Conservation (phyloP, 2,888 invertebrate genomes). For the Arenicola marina region DNA sequence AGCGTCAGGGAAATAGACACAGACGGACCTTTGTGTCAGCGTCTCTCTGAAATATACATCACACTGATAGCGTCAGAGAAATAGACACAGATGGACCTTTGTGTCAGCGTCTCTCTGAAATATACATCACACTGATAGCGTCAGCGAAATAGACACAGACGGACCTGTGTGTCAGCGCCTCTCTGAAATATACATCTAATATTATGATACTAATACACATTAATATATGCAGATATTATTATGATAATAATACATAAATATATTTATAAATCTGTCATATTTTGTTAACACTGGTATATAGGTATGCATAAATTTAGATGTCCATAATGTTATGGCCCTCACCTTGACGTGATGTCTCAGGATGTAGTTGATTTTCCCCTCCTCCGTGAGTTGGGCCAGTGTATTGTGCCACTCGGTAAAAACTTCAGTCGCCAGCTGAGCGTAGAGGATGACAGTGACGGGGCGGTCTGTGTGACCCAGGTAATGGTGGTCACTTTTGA, state of each 20-base stretch:
- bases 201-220: too few species aligned
- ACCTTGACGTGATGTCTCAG: slow-evolving; percentile 85
- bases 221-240: too few species aligned
- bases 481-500: slow-evolving; percentile 83
- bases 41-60: too few species aligned
- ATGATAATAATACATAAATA: neutral
- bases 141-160: too few species aligned
- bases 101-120: too few species aligned
- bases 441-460: slow-evolving; percentile 77
- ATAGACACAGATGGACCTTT: too few species aligned
- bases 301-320: neutral
- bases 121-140: too few species aligned
- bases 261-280: neutral
- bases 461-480: slow-evolving; percentile 66
- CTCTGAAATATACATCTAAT: too few species aligned
- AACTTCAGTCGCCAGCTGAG: slow-evolving; percentile 78
- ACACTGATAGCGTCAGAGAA: too few species aligned
- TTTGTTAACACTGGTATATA: neutral
- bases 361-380: slow-evolving; percentile 80
- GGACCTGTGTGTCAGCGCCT: too few species aligned
- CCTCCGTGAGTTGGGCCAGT: slow-evolving; percentile 72
- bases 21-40: too few species aligned
- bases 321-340: neutral
- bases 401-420: slow-evolving; percentile 77
- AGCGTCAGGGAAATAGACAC: too few species aligned